Percentiles rank a stretch among this genome's conserved stretches.
phyloP scores from a whole-genome alignment of 2,797 vertebrate genomes.

The Enteromius argenteus region DNA sequence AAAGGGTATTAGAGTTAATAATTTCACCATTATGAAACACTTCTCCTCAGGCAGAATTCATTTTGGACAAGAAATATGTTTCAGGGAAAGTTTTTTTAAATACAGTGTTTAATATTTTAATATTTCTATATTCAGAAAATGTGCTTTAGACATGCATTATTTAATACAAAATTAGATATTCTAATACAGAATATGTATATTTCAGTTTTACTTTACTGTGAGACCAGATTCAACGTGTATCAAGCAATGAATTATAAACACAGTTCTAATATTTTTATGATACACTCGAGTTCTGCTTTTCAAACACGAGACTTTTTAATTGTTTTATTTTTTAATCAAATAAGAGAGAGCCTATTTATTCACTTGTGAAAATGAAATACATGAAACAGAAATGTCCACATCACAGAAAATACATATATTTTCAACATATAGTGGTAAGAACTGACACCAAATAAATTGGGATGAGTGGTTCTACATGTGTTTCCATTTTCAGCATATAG shows the following conservation, averaged over 20 bases:
- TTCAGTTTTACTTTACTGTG: background rate
- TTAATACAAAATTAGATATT: background rate
- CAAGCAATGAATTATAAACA: background rate
- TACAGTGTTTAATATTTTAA: background rate
- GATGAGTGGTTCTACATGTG: conserved; percentile 48
- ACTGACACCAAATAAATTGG: conserved; percentile 12
- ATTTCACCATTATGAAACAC: no score
- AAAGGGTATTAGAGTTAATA: no score
- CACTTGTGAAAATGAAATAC: background rate
- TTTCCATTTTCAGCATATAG: conserved; percentile 58
- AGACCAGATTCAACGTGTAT: no score
- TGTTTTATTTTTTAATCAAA: background rate
- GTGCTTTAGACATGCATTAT: background rate
- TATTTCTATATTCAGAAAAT: background rate
- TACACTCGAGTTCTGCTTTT: background rate
- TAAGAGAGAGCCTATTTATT: background rate
- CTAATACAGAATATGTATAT: background rate
- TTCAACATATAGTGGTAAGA: background rate
- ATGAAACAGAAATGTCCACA: conserved; percentile 14
- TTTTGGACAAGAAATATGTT: background rate
- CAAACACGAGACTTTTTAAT: background rate
- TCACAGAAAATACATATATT: background rate
- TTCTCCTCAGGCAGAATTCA: background rate
- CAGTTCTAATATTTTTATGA: background rate
- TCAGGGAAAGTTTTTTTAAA: background rate